These are phyloP conservation scores for Tinamus guttatus DNA, from an alignment of 2,113 vertebrate genomes.

Conservation along the genomic window DNA sequence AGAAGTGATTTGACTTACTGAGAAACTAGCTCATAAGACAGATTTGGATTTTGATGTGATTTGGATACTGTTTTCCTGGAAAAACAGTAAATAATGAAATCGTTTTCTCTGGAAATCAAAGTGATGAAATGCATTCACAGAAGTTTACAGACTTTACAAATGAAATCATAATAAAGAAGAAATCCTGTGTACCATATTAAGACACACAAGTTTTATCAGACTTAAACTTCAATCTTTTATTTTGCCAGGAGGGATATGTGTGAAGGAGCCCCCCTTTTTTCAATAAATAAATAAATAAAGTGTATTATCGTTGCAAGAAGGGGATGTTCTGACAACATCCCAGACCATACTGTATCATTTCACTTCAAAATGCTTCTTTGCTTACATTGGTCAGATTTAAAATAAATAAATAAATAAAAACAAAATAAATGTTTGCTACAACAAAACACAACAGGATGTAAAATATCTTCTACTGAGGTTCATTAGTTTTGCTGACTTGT, in stretches of 20 bases:
- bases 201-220: too few relatives aligned
- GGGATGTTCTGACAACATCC: background rate
- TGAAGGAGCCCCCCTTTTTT: background rate
- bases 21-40: background rate
- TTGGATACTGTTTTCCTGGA: background rate
- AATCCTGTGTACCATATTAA: fast-evolving
- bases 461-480: background rate
- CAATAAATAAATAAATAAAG: background rate
- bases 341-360: background rate
- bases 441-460: background rate
- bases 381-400: background rate
- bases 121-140: background rate
- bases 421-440: too few relatives aligned
- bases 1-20: background rate
- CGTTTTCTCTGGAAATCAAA: background rate
- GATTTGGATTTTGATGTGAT: background rate
- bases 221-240: background rate
- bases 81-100: background rate
- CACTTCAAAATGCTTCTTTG: background rate
- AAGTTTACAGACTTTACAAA: background rate
- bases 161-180: background rate
- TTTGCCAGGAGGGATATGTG: background rate
- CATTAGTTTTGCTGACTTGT: background rate
- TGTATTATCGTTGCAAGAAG: background rate
- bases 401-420: too few relatives aligned